Conservation (phyloP, 1,140 invertebrate species). For the Pseudomyrmex dendroicus region DNA sequence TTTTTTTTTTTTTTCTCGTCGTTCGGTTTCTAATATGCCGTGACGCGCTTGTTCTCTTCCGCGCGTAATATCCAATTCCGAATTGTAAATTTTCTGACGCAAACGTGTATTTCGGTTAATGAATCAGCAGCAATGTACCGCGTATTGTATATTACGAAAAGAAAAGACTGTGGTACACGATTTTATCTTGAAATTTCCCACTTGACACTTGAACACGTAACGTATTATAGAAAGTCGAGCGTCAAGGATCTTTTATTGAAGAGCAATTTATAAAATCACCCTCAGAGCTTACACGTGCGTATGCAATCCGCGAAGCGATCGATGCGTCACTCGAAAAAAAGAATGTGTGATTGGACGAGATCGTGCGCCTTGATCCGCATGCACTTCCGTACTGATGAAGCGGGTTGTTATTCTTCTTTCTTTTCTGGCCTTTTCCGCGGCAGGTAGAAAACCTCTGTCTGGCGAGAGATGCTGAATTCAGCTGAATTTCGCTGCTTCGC, state of each 20-base stretch:
- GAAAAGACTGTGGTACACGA: background rate
- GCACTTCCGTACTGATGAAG: constrained; percentile 49
- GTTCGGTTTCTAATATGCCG: background rate
- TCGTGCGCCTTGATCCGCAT: constrained; percentile 26
- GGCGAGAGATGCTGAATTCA: constrained; percentile 56
- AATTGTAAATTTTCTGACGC: background rate
- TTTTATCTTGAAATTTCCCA: background rate
- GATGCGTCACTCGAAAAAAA: background rate
- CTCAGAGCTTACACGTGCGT: background rate
- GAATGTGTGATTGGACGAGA: constrained; percentile 15
- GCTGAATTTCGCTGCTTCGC: constrained; percentile 66
- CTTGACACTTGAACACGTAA: too few species aligned
- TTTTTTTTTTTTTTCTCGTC: constrained; percentile 21
- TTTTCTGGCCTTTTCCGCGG: background rate
- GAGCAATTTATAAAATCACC: constrained; percentile 2
- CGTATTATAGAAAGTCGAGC: background rate
- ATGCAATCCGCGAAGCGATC: background rate
- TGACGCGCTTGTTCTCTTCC: background rate
- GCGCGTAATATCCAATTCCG: background rate
- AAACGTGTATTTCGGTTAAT: background rate
- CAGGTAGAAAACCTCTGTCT: constrained; percentile 59
- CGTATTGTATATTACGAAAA: background rate
- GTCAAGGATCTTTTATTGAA: constrained; percentile 14
- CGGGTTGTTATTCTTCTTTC: constrained; percentile 65
- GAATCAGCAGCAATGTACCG: too few species aligned